phyloP scores from a whole-genome alignment of 2,888 invertebrate species.

The Alentia gelatinosa region DNA sequence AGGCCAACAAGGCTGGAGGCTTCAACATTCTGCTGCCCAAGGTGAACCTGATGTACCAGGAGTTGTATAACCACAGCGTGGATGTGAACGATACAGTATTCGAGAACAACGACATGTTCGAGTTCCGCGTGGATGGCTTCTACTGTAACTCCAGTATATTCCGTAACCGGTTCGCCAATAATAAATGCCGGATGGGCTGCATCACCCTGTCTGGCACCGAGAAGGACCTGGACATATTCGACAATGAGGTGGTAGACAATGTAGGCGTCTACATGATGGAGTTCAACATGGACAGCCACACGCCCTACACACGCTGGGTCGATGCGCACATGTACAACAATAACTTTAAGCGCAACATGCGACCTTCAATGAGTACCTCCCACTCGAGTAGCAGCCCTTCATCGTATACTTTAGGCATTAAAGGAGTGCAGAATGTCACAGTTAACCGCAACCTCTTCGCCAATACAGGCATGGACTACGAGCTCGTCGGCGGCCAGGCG shows the following conservation, averaged over 20 bases:
- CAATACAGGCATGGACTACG: conserved; percentile 85
- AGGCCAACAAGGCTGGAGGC: conserved; percentile 92
- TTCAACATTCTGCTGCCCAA: conserved; percentile 94
- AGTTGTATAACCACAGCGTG: conserved; percentile 86
- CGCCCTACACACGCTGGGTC: conserved; percentile 87
- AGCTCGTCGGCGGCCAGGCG: conserved; percentile 91
- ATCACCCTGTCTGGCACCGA: conserved; percentile 91
- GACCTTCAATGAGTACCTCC: neutral
- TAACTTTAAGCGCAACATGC: conserved; percentile 69
- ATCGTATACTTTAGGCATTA: conserved; percentile 91
- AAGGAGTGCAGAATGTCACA: conserved; percentile 95
- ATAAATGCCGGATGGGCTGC: conserved; percentile 85
- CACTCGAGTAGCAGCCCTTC: conserved; percentile 69
- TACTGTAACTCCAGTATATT: conserved; percentile 94
- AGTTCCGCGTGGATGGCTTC: conserved; percentile 93
- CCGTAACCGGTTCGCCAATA: conserved; percentile 91
- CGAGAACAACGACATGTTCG: conserved; percentile 91
- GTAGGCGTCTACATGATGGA: conserved; percentile 91
- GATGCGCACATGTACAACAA: conserved; percentile 68
- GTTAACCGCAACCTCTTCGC: conserved; percentile 94
- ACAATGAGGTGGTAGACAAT: conserved; percentile 90
- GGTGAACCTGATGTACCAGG: conserved; percentile 82
- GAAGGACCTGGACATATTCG: conserved; percentile 92
- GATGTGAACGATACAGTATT: conserved; percentile 93
- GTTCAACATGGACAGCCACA: conserved; percentile 93